Conservation (phyloP, 2,797 vertebrate genomes). For the Danionella dracula region DNA sequence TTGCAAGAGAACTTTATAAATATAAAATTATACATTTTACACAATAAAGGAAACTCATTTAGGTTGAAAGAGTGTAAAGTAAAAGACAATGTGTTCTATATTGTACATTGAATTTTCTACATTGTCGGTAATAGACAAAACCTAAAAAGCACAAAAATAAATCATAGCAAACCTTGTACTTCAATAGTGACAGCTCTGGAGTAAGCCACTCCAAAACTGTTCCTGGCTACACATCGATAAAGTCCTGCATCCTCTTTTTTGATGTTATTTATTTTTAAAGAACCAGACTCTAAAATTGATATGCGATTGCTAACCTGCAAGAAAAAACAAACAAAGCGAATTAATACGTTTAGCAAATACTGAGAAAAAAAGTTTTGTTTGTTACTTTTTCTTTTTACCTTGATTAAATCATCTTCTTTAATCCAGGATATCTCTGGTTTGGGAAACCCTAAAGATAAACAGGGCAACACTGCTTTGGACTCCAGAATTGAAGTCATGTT, state of each 20-base stretch:
- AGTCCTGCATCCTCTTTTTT: conserved; percentile 90
- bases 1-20: too few species aligned
- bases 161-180: conserved; percentile 81
- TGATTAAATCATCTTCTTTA: conserved; percentile 86
- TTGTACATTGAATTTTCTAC: too few species aligned
- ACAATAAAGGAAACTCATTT: too few species aligned
- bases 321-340: not conserved
- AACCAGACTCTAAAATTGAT: conserved; percentile 87
- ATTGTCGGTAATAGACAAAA: too few species aligned
- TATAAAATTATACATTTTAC: too few species aligned
- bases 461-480: conserved; percentile 90
- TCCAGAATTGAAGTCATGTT: conserved; percentile 86
- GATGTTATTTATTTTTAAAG: conserved; percentile 89
- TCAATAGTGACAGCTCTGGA: conserved; percentile 85
- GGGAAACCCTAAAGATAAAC: conserved; percentile 90
- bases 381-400: conserved; percentile 57
- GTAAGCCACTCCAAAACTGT: conserved; percentile 88
- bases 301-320: conserved; percentile 79
- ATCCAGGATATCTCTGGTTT: conserved; percentile 94
- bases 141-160: too few species aligned
- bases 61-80: too few species aligned
- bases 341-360: not conserved
- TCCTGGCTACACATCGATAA: conserved; percentile 89
- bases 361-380: not conserved
- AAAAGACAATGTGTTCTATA: too few species aligned